A percentile compares a stretch with the other conserved stretches of the same genome.
phyloP scores from a whole-genome alignment of 2,113 vertebrate genomes.

The Dinomys branickii region DNA sequence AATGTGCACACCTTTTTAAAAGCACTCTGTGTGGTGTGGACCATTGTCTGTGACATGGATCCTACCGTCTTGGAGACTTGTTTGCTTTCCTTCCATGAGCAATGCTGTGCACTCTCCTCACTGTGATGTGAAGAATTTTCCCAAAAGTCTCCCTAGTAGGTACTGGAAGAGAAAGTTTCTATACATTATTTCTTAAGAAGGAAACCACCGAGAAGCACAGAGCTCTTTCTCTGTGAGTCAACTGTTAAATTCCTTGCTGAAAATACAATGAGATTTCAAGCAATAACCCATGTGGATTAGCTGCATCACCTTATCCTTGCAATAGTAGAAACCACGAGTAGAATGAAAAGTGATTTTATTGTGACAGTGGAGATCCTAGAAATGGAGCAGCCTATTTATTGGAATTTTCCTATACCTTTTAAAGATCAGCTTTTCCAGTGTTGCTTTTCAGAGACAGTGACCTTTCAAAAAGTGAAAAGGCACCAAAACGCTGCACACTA shows the following conservation, averaged over 20 bases:
- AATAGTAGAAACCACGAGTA: neutral
- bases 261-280: neutral
- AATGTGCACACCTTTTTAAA: neutral
- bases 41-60: neutral
- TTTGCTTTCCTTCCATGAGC: neutral
- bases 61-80: neutral
- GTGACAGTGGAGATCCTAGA: neutral
- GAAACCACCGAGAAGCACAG: neutral
- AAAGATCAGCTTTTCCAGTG: conserved; percentile 61
- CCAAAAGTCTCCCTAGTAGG: neutral
- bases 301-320: neutral
- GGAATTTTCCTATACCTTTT: conserved; percentile 64
- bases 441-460: conserved; percentile 72
- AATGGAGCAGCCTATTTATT: conserved; percentile 58
- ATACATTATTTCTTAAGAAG: neutral
- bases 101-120: neutral
- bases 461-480: conserved; percentile 68
- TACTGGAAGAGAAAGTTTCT: neutral
- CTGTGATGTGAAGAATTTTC: neutral
- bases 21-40: neutral
- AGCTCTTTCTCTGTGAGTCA: neutral
- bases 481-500: conserved; percentile 77
- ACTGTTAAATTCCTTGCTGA: neutral
- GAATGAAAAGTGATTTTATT: conserved; percentile 19
- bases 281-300: neutral